Conservation (phyloP, 35 echinoderm and acorn worm species). For the Anneissia japonica region DNA sequence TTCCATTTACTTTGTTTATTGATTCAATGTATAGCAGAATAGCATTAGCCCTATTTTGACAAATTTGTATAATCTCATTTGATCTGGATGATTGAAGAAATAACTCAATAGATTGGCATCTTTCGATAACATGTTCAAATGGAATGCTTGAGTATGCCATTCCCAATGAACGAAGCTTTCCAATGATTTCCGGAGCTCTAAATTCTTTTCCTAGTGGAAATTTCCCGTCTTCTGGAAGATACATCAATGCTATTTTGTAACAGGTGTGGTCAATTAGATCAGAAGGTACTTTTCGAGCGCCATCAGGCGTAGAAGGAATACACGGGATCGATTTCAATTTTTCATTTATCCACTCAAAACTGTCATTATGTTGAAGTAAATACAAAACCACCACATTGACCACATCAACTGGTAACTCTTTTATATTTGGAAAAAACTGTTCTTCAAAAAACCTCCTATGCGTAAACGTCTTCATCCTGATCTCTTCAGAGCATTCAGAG, state of each 20-base stretch:
- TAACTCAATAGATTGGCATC: background rate
- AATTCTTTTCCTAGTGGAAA: background rate
- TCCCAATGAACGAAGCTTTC: background rate
- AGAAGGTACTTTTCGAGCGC: background rate
- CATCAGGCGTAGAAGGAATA: background rate
- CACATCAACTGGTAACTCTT: background rate
- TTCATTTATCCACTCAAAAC: background rate
- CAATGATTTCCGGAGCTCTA: background rate
- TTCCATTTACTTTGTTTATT: background rate
- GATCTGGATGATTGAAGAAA: background rate
- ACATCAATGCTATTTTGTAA: background rate
- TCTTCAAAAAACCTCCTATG: constrained; percentile 50
- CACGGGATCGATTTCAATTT: background rate
- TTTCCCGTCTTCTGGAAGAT: background rate
- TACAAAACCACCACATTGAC: background rate
- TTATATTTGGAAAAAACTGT: constrained; percentile 34
- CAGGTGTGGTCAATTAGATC: background rate
- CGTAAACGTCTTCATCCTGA: constrained; percentile 9
- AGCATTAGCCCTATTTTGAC: background rate
- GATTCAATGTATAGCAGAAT: background rate
- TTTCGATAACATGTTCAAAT: background rate
- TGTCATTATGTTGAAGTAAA: background rate
- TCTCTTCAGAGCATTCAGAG: background rate
- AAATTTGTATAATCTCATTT: background rate
- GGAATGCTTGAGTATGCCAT: background rate